phyloP scores from a whole-genome alignment of 2,113 vertebrate genomes.

The Gymnocephalus cernua region DNA sequence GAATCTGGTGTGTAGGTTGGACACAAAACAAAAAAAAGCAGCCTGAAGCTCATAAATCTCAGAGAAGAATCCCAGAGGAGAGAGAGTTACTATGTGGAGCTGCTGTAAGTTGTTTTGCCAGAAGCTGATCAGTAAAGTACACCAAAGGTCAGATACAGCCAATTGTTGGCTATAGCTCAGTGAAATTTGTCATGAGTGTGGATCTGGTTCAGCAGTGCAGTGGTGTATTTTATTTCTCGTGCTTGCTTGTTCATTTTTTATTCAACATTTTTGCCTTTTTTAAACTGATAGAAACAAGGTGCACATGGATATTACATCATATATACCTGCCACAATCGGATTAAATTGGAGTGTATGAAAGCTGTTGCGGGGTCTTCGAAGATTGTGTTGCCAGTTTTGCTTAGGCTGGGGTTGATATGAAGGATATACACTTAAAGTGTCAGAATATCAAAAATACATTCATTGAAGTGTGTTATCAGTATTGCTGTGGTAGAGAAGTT shows the following conservation, averaged over 20 bases:
- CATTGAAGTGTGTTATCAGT: neutral
- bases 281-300: neutral
- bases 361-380: neutral
- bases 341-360: neutral
- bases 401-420: neutral
- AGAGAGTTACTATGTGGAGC: conserved; percentile 65
- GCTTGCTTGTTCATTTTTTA: neutral
- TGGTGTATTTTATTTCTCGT: conserved; percentile 1
- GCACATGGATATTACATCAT: neutral
- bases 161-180: conserved; percentile 47
- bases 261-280: neutral
- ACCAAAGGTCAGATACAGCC: conserved; percentile 60
- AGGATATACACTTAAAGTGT: neutral
- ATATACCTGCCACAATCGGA: neutral
- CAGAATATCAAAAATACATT: neutral
- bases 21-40: conserved; percentile 49
- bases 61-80: conserved; percentile 64
- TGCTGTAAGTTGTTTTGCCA: conserved; percentile 68
- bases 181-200: conserved; percentile 53
- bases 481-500: neutral
- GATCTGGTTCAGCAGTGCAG: conserved; percentile 23
- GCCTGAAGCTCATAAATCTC: conserved; percentile 69
- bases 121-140: conserved; percentile 68
- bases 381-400: neutral
- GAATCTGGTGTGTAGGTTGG: conserved; percentile 55